Evolutionary conservation across 2,888 invertebrate genomes (phyloP).

Genomic region (Luffia ferchaultella): DNA sequence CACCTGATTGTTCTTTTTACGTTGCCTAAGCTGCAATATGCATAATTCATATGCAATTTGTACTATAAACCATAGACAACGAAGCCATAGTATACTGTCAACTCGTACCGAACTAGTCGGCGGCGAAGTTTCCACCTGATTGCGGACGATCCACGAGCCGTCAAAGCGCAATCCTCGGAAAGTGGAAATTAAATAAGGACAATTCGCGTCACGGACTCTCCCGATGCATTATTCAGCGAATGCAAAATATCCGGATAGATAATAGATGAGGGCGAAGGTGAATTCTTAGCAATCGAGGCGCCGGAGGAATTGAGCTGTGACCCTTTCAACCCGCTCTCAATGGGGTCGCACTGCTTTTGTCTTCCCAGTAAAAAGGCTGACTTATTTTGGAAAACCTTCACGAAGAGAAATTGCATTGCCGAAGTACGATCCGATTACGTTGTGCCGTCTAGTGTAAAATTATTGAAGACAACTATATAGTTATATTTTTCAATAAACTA

Average conservation of each 20-base stretch:
- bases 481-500: too few species aligned
- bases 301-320: constrained; percentile 33
- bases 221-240: constrained; percentile 50
- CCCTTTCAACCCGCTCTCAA: constrained; percentile 33
- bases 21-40: too few species aligned
- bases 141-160: constrained; percentile 26
- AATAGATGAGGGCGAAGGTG: constrained; percentile 47
- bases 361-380: constrained; percentile 21
- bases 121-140: constrained; percentile 23
- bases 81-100: too few species aligned
- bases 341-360: constrained; percentile 30
- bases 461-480: too few species aligned
- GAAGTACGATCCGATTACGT: not conserved
- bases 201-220: constrained; percentile 38
- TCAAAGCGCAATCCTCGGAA: constrained; percentile 24
- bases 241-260: constrained; percentile 49
- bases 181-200: constrained; percentile 47
- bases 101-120: too few species aligned
- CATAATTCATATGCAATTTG: too few species aligned
- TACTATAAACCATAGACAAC: too few species aligned
- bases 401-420: not conserved
- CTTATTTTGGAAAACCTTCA: constrained; percentile 18
- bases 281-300: constrained; percentile 31
- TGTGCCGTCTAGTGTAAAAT: not conserved
- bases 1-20: too few species aligned